Conservation (phyloP, 2,797 vertebrate genomes). For the Hyperoplus immaculatus region DNA sequence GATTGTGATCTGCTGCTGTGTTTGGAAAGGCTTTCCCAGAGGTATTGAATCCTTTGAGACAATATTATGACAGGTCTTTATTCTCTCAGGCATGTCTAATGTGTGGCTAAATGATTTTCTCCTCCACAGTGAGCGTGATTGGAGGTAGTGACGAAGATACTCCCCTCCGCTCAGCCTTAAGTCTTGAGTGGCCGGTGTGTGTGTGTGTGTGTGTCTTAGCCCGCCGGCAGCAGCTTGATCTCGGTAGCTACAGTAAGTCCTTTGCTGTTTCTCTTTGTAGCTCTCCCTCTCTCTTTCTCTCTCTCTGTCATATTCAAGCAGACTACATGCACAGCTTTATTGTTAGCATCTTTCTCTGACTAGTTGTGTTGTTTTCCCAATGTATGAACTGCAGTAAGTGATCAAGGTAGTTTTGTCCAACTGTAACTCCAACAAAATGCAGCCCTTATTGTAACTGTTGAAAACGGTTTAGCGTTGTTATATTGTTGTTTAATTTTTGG, state of each 20-base stretch:
- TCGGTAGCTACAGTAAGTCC: conserved; percentile 29
- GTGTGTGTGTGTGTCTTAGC: background rate
- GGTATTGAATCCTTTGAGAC: conserved; percentile 19
- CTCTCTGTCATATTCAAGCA: background rate
- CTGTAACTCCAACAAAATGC: background rate
- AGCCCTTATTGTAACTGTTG: background rate
- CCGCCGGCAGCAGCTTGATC: conserved; percentile 28
- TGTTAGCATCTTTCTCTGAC: background rate
- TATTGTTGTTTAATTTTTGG: background rate
- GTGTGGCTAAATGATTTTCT: background rate
- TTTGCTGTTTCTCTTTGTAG: background rate
- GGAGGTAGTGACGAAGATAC: conserved; percentile 30
- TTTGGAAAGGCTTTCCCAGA: conserved; percentile 6
- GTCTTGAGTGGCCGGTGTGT: conserved; percentile 19
- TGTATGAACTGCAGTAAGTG: background rate
- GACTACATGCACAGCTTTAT: background rate
- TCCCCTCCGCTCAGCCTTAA: conserved; percentile 24
- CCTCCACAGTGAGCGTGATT: conserved; percentile 41
- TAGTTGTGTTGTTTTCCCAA: background rate
- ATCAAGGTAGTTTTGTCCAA: background rate
- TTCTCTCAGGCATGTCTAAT: background rate
- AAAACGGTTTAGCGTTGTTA: no score
- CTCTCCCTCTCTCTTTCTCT: background rate
- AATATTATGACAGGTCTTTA: conserved; percentile 40
- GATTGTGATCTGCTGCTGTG: conserved; percentile 52